Evolutionary conservation across 1,140 invertebrate genomes (phyloP), one percentile per base, ranked within the genome.

Genomic region (Ceratina calcarata): DNA sequence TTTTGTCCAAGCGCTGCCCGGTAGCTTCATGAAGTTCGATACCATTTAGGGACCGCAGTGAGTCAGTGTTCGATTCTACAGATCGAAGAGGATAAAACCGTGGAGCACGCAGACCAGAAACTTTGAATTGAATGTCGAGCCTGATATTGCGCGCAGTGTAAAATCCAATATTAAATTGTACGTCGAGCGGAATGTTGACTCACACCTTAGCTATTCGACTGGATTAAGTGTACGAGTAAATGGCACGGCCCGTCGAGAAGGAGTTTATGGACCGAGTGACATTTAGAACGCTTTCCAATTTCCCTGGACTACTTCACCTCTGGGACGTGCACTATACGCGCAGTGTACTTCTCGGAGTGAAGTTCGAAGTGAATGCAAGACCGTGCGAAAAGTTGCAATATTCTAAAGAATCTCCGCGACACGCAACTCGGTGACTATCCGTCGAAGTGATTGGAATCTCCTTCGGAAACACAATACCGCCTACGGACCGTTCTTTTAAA

Each of bases 221-320:
- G 15, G 7, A 67, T 67, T 24, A 51, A 67, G 16, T 13, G 15
- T 0, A 12, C 3, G 66, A n/a, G 15, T 45, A 1, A 68, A 53
- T 51, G 37, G 8, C 22, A 6, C 0, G 2, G 22, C 8, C 49
- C 18, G 22, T 53, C 2, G 66, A 68, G 16, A 8, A 67, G 65
- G 66, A 68, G 66, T 68, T 68, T 68, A 68, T 53, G 45, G 66
- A 24, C 66, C 16, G 66, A 20, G 45, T 67, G 45, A 15, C 66
- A 67, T 67, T 67, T 67, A 53, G 66, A 67, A 67, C 66, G 45
- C 66, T 67, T 67, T 67, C 66, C 66, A 67, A 67, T 67, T 67
- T 67, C 66, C 65, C 37, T 67, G 24, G 20, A 18, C 20, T 24
- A 67, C 45, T 51, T 24, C 3, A 22, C 66, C 22, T 24, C 20